Evolutionary conservation across 1,140 invertebrate species (phyloP).

Genomic region (Bombus turneri): DNA sequence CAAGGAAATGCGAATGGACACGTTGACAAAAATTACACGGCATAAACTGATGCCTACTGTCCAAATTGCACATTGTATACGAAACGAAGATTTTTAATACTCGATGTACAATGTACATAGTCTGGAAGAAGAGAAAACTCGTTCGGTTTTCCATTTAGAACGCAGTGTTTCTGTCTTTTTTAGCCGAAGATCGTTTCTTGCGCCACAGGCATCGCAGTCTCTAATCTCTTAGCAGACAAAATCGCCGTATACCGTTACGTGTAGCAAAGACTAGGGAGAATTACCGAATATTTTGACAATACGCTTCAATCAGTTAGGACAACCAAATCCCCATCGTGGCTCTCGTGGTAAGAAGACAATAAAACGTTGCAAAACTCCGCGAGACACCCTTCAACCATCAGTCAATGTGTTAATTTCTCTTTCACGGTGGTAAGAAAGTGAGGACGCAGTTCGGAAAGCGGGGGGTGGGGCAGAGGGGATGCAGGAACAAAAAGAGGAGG

Average conservation of each 20-base stretch:
- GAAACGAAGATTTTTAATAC: background rate
- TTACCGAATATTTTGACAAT: constrained; percentile 14
- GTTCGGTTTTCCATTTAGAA: background rate
- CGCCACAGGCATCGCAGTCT: background rate
- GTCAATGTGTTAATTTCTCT: constrained; percentile 42
- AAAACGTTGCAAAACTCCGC: background rate
- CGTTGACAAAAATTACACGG: background rate
- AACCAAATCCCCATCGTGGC: constrained; percentile 15
- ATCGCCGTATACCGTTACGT: background rate
- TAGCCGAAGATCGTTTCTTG: background rate
- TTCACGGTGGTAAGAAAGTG: constrained; percentile 12
- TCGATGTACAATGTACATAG: background rate
- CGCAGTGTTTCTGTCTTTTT: background rate
- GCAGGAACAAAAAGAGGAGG: background rate
- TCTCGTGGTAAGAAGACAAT: background rate
- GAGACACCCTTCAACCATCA: constrained; percentile 8
- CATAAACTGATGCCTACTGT: background rate
- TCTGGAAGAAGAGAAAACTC: background rate
- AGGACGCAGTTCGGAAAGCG: background rate
- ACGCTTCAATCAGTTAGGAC: constrained; percentile 6
- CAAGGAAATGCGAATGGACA: too few relatives aligned
- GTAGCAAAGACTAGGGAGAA: background rate
- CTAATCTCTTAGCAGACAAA: background rate
- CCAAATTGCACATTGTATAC: background rate
- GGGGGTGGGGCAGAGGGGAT: too few relatives aligned